Evolutionary conservation across 37 sponge, comb jelly and placozoan species (phyloP).

Genomic region (Chondrosia reniformis): DNA sequence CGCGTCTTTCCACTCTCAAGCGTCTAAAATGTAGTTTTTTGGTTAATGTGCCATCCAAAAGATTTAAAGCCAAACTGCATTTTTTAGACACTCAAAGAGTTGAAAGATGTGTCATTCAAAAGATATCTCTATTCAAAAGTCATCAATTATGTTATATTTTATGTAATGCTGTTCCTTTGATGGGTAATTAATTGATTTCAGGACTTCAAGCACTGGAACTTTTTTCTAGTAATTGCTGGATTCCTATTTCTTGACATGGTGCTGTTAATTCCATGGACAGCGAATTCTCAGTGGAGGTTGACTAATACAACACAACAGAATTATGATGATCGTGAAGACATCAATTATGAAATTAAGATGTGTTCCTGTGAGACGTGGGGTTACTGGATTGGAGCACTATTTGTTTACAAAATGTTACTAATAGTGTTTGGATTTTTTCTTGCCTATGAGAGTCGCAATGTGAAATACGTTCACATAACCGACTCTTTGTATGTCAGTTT

Average conservation of each 20-base stretch:
- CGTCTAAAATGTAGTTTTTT: neutral
- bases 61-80: too few relatives aligned
- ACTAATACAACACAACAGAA: neutral
- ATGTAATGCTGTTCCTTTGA: too few relatives aligned
- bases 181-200: too few relatives aligned
- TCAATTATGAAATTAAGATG: neutral
- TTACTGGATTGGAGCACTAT: constrained; percentile 67
- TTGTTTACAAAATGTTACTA: constrained; percentile 62
- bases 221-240: constrained; percentile 42
- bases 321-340: neutral
- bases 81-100: too few relatives aligned
- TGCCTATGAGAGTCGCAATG: constrained; percentile 84
- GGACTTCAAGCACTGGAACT: too few relatives aligned
- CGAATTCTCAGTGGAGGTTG: neutral
- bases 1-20: neutral
- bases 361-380: neutral
- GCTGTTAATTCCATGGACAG: constrained; percentile 59
- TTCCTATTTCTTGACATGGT: constrained; percentile 43
- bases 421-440: constrained; percentile 76
- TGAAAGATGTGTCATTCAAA: too few relatives aligned
- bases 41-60: neutral
- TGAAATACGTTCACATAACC: constrained; percentile 64
- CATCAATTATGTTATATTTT: too few relatives aligned
- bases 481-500: constrained; percentile 67
- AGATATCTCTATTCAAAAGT: too few relatives aligned